Evolutionary conservation across 2,888 invertebrate genomes (phyloP).

Genomic region (Lasioglossum oenotherae): DNA sequence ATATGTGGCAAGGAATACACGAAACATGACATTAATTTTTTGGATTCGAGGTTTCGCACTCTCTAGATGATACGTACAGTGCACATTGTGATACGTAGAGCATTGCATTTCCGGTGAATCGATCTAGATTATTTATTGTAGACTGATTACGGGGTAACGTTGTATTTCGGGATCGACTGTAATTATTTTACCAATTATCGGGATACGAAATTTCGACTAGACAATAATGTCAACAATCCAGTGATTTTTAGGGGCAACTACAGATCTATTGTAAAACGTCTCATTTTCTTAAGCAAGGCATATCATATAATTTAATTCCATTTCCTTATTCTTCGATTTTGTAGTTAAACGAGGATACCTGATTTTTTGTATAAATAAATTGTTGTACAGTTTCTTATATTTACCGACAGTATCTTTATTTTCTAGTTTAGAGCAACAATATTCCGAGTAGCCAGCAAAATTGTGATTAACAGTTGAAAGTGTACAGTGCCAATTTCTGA

Average conservation of each 20-base stretch:
- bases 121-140: conserved; percentile 14
- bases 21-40: conserved; percentile 42
- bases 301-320: conserved; percentile 40
- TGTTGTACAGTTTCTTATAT: conserved; percentile 58
- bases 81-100: conserved; percentile 70
- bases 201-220: conserved; percentile 13
- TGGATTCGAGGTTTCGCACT: conserved; percentile 42
- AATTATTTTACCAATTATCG: conserved; percentile 6
- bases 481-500: not conserved
- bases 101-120: conserved; percentile 77
- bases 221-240: conserved; percentile 38
- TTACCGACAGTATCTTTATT: conserved; percentile 1
- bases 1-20: conserved; percentile 34
- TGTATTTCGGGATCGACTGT: conserved; percentile 11
- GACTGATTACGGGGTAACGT: not conserved
- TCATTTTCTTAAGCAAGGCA: conserved; percentile 22
- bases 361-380: conserved; percentile 65
- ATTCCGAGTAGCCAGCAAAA: not conserved
- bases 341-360: conserved; percentile 59
- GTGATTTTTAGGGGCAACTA: conserved; percentile 4
- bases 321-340: conserved; percentile 44
- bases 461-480: not conserved
- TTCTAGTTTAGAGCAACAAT: not conserved
- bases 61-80: conserved; percentile 33
- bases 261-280: conserved; percentile 5